Evolutionary conservation across 2,888 invertebrate species (phyloP).

Genomic region (Ormyrus thymus): DNA sequence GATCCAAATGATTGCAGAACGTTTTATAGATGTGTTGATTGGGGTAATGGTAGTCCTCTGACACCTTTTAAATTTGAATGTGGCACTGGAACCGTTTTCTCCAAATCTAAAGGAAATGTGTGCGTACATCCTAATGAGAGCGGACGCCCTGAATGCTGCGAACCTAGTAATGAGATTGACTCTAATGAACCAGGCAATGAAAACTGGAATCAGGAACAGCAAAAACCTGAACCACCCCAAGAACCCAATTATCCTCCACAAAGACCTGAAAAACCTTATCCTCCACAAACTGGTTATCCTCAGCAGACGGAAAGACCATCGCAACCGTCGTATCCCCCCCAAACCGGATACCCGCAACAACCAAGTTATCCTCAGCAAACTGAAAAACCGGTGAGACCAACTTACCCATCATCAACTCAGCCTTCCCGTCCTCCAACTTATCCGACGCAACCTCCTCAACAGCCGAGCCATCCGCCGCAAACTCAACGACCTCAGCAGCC

Average conservation of each 20-base stretch:
- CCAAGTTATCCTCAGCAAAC: slow-evolving; percentile 51
- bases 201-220: slow-evolving; percentile 31
- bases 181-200: slow-evolving; percentile 32
- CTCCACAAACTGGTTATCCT: slow-evolving; percentile 47
- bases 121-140: slow-evolving; percentile 85
- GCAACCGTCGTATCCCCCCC: not conserved
- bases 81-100: slow-evolving; percentile 84
- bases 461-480: slow-evolving; percentile 9
- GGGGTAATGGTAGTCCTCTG: slow-evolving; percentile 76
- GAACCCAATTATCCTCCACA: slow-evolving; percentile 28
- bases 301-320: slow-evolving; percentile 50
- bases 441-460: slow-evolving; percentile 49
- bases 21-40: slow-evolving; percentile 86
- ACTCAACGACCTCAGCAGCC: slow-evolving; percentile 25
- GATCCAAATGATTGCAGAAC: slow-evolving; percentile 84
- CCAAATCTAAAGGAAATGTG: slow-evolving; percentile 76
- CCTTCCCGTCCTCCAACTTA: not conserved
- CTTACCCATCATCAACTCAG: slow-evolving; percentile 34
- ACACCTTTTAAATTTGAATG: slow-evolving; percentile 83
- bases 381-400: slow-evolving; percentile 40
- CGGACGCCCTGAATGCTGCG: slow-evolving; percentile 82
- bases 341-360: slow-evolving; percentile 33
- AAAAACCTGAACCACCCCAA: slow-evolving; percentile 20
- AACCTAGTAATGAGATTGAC: slow-evolving; percentile 77
- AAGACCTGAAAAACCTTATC: slow-evolving; percentile 32